These are phyloP conservation scores for Epinephelus malabaricus DNA, from an alignment of 2,797 vertebrate species.

Conservation along the genomic window DNA sequence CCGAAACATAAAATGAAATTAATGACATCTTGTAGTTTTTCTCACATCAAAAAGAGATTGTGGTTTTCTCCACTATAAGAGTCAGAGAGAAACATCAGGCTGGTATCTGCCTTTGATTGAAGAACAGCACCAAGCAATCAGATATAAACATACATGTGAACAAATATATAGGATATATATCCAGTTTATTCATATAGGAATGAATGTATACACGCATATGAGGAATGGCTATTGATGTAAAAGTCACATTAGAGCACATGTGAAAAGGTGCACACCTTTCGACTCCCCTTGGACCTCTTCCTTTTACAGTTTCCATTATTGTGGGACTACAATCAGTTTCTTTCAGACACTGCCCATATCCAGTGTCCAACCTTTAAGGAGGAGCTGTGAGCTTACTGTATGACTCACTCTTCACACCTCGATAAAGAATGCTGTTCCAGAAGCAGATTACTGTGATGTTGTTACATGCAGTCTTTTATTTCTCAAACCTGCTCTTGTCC, in stretches of 20 bases:
- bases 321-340: constrained; percentile 17
- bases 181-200: neutral
- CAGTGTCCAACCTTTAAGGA: constrained; percentile 12
- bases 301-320: constrained; percentile 19
- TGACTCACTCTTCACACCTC: constrained; percentile 35
- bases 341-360: constrained; percentile 31
- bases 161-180: neutral
- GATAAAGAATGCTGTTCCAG: constrained; percentile 1
- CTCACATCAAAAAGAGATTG: neutral
- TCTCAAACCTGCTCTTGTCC: neutral
- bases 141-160: neutral
- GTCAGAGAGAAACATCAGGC: neutral
- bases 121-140: neutral
- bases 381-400: constrained; percentile 1
- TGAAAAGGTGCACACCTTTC: neutral
- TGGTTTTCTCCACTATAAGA: neutral
- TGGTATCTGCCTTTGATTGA: too few species aligned
- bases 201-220: neutral
- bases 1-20: neutral
- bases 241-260: neutral
- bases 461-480: neutral
- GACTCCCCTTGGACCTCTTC: neutral
- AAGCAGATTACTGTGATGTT: constrained; percentile 9
- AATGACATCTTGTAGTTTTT: neutral
- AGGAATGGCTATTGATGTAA: neutral